Evolutionary conservation across 1,140 invertebrate genomes (phyloP).

Genomic region (Caligus rogercresseyi): DNA sequence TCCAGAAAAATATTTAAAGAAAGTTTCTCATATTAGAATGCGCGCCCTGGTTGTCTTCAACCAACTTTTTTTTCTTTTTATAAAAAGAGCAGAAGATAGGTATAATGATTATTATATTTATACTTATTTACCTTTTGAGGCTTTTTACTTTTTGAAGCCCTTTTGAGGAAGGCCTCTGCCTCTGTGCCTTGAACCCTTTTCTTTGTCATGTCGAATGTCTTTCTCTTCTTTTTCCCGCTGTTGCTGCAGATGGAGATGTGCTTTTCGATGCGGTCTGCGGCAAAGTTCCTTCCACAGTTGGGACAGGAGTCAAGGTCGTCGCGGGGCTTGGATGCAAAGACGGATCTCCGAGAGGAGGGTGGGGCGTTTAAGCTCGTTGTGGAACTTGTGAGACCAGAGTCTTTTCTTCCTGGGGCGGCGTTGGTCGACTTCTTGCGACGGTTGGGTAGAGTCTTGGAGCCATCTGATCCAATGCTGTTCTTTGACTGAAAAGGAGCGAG

Average conservation of each 20-base stretch:
- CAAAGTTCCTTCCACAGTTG: slow-evolving; percentile 42
- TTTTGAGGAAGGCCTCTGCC: slow-evolving; percentile 49
- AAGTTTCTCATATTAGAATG: too few relatives aligned
- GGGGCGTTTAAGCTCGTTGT: neutral
- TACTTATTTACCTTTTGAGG: neutral
- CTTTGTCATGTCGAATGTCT: slow-evolving; percentile 65
- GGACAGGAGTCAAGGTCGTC: slow-evolving; percentile 27
- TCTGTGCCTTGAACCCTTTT: slow-evolving; percentile 70
- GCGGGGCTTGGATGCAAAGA: slow-evolving; percentile 13
- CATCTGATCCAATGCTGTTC: too few relatives aligned
- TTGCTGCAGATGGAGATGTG: slow-evolving; percentile 67
- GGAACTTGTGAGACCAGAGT: neutral
- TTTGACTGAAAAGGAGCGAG: too few relatives aligned
- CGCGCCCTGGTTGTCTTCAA: too few relatives aligned
- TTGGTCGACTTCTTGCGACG: neutral
- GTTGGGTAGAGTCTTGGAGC: neutral
- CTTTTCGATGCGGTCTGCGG: slow-evolving; percentile 50
- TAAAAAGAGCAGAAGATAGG: too few relatives aligned
- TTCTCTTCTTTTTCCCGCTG: slow-evolving; percentile 51
- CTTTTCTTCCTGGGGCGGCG: neutral
- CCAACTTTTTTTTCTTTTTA: too few relatives aligned
- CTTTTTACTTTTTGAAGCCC: slow-evolving; percentile 24
- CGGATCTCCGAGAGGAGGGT: slow-evolving; percentile 7
- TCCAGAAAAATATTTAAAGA: too few relatives aligned
- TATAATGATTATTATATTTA: too few relatives aligned